Evolutionary conservation across 2,888 invertebrate genomes (phyloP).

Genomic region (Arctia plantaginis): DNA sequence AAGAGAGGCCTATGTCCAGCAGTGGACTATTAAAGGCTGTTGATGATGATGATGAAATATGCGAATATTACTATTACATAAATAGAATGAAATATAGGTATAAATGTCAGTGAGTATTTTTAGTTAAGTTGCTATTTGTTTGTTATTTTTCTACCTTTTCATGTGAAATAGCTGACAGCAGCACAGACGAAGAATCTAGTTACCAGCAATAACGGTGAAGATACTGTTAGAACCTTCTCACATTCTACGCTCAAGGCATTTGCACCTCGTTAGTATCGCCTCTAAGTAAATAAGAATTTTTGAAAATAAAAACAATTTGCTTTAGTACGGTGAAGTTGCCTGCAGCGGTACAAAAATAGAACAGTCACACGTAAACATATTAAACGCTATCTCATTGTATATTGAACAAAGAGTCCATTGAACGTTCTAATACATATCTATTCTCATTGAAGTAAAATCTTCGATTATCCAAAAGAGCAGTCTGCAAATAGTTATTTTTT

Average conservation of each 20-base stretch:
- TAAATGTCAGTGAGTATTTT: too few species aligned
- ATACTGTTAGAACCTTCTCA: background rate
- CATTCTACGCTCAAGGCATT: background rate
- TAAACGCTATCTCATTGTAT: background rate
- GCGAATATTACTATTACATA: too few species aligned
- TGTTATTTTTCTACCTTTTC: background rate
- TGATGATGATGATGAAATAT: too few species aligned
- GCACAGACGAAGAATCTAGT: background rate
- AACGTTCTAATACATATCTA: background rate
- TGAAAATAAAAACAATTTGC: background rate
- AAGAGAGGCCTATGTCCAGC: too few species aligned
- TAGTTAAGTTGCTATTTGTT: background rate
- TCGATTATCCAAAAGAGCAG: background rate
- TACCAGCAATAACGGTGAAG: background rate
- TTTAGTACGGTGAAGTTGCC: background rate
- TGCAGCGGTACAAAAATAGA: background rate
- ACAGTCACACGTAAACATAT: background rate
- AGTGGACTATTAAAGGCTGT: too few species aligned
- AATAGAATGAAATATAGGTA: too few species aligned
- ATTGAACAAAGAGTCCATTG: background rate
- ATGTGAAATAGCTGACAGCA: background rate
- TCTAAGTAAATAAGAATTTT: background rate
- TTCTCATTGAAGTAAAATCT: background rate
- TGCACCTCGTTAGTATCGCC: background rate
- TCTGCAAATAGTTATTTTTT: background rate